These are phyloP conservation scores for Drosophila takahashii DNA, from an alignment of 1,140 invertebrate species.

Conservation along the genomic window DNA sequence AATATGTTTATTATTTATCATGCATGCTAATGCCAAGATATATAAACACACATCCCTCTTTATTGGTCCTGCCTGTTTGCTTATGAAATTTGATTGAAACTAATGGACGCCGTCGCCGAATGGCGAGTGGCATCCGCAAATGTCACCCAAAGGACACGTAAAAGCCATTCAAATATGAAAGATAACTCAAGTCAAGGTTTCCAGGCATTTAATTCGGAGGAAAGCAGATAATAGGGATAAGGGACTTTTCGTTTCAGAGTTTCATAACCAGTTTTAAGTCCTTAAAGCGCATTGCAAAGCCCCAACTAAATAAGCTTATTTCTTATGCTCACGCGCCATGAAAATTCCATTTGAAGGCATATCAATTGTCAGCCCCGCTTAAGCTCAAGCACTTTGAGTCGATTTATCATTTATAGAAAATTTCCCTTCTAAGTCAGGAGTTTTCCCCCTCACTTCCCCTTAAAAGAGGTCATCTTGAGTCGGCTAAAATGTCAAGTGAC, in stretches of 20 bases:
- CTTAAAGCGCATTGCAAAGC: constrained; percentile 17
- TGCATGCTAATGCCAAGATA: constrained; percentile 58
- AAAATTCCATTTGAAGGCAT: constrained; percentile 32
- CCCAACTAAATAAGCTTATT: constrained; percentile 27
- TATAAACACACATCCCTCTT: constrained; percentile 46
- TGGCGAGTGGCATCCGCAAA: constrained; percentile 47
- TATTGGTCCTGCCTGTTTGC: constrained; percentile 68
- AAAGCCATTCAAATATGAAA: constrained; percentile 47
- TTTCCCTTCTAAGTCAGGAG: background rate
- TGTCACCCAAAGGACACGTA: constrained; percentile 53
- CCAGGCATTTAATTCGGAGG: background rate
- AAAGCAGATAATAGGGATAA: constrained; percentile 18
- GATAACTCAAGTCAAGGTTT: background rate
- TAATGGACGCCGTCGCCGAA: constrained; percentile 53
- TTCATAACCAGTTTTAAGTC: constrained; percentile 30
- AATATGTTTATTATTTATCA: constrained; percentile 79
- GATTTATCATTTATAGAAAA: constrained; percentile 48
- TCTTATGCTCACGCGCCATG: constrained; percentile 4
- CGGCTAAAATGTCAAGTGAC: constrained; percentile 33
- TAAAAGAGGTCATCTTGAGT: constrained; percentile 10
- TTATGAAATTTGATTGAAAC: constrained; percentile 77
- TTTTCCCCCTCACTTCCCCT: background rate
- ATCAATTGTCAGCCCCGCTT: constrained; percentile 53
- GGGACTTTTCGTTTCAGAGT: no score
- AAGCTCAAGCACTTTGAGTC: constrained; percentile 16